Conservation (phyloP, 2,888 invertebrate species). For the Osmoderma eremita region DNA sequence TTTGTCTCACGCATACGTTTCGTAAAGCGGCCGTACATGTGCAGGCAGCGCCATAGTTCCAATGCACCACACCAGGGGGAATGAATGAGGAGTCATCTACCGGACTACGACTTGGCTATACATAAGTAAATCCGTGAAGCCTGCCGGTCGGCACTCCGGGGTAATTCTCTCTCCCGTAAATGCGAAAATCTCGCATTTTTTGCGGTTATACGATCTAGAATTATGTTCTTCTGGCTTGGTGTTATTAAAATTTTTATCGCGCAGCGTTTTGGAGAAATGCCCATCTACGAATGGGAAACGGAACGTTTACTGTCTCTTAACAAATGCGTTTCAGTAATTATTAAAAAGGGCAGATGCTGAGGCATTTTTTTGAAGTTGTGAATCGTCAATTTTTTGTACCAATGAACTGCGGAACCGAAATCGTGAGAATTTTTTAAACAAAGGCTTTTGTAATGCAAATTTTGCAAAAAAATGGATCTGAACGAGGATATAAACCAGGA, state of each 20-base stretch:
- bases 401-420: no score
- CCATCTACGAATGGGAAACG: not conserved
- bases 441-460: no score
- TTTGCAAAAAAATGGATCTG: no score
- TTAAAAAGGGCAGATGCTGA: no score
- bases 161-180: constrained; percentile 15
- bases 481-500: no score
- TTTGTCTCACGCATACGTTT: constrained; percentile 13
- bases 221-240: constrained; percentile 2
- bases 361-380: no score
- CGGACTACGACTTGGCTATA: constrained; percentile 14
- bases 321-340: not conserved
- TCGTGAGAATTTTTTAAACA: no score
- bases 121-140: constrained; percentile 19
- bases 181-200: constrained; percentile 23
- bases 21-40: not conserved
- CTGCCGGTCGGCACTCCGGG: constrained; percentile 2
- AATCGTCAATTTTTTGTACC: no score
- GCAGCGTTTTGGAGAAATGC: not conserved
- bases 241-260: constrained; percentile 29
- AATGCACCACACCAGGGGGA: not conserved
- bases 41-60: not conserved
- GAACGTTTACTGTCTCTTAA: not conserved
- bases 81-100: constrained; percentile 3
- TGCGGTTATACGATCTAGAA: constrained; percentile 23